Conservation (phyloP, 2,888 invertebrate genomes). For the Erebia ligea region DNA sequence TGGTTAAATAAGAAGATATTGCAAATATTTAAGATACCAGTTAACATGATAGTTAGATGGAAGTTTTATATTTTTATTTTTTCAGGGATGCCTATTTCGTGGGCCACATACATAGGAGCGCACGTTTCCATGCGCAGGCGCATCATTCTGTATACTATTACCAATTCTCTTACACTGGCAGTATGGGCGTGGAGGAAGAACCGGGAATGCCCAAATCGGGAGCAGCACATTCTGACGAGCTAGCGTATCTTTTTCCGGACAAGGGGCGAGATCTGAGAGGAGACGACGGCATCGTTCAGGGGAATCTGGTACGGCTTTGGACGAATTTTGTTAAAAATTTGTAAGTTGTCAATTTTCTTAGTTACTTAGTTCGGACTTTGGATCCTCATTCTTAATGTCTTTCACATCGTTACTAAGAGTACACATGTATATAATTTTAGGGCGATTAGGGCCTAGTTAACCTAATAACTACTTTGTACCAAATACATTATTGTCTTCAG, state of each 20-base stretch:
- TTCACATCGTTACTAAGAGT: no score
- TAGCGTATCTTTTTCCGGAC: constrained; percentile 64
- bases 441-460: no score
- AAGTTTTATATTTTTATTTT: constrained; percentile 18
- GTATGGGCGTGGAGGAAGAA: constrained; percentile 58
- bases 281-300: constrained; percentile 59
- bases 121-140: constrained; percentile 54
- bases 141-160: constrained; percentile 63
- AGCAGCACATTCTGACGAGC: constrained; percentile 73
- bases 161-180: constrained; percentile 64
- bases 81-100: constrained; percentile 71
- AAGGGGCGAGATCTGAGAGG: constrained; percentile 51
- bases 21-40: no score
- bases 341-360: constrained; percentile 53
- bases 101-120: constrained; percentile 65
- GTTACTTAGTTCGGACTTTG: background rate
- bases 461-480: background rate
- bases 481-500: constrained; percentile 44
- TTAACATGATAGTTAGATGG: no score
- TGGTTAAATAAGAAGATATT: no score
- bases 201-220: constrained; percentile 58
- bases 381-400: no score
- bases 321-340: constrained; percentile 70
- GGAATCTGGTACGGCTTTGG: constrained; percentile 61
- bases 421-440: no score